Evolutionary conservation across 1,140 invertebrate species (phyloP), one percentile per base, ranked within the genome.

Genomic region (Drosophila grimshawi): DNA sequence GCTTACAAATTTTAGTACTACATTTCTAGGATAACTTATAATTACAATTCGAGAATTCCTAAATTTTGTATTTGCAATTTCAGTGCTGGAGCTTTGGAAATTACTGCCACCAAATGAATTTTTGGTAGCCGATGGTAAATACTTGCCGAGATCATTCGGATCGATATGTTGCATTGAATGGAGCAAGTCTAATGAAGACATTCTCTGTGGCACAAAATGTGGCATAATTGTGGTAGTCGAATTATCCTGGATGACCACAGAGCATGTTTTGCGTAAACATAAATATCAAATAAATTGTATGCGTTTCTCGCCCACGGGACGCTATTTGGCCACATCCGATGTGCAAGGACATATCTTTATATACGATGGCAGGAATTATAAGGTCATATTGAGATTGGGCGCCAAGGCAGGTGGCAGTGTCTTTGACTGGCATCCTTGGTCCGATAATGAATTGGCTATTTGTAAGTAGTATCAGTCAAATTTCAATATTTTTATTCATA

Each of bases 371-470:
- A 57, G 10, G 5, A 39, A 19, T 3, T 86, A 73, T 33, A 59
- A 57, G 19, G 61, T 70, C 1, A 19, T 83, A 0, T 29, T 78
- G 3, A 64, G 61, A 2, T 37, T 81, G 19, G 19, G 33, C 8
- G 48, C 67, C 64, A 71, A 51, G 29, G 57, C 67, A 0, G 43
- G 51, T 2, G 29, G 37, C n/a, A 63, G 80, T 10, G 11, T 74
- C 8, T 86, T 92, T 7, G 91, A 92, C 48, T 92, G 91, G 91
- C 91, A 92, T 75, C 91, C 91, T 3, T 92, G 91, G 91, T 86
- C 86, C 1, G 76, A 73, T 4, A 76, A 71, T 6, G 91, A 92
- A 33, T 63, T 92, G 43, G 81, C 73, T 2, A 71, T 92, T 45
- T 80, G 91, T 92, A 73, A 82, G 86, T 65, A 10, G 2, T 0